Percentiles rank a stretch among this genome's conserved stretches.
Conservation (phyloP, 2,797 vertebrate species). For the Acestrorhynchus altus region DNA sequence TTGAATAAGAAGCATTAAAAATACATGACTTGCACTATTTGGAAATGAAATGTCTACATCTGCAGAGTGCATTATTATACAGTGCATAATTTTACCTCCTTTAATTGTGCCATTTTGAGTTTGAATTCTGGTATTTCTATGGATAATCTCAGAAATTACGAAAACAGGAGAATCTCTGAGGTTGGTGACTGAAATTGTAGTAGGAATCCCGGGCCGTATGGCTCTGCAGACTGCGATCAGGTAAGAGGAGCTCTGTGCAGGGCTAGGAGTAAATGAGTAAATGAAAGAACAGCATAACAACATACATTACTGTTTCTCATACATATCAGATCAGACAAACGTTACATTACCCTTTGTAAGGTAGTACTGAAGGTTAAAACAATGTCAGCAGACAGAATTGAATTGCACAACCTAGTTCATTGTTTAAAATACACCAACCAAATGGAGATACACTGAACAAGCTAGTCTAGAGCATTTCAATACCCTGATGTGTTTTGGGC, state of each 20-base stretch:
- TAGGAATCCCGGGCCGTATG: constrained; percentile 55
- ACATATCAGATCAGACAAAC: background rate
- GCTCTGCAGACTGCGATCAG: constrained; percentile 66
- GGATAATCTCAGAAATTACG: constrained; percentile 59
- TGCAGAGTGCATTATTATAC: background rate
- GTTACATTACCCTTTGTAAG: no score
- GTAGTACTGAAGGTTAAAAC: no score
- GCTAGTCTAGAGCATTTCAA: background rate
- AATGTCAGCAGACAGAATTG: no score
- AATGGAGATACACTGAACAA: no score
- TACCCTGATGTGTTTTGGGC: constrained; percentile 56
- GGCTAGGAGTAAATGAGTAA: constrained; percentile 27
- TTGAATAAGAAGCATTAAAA: constrained; percentile 36
- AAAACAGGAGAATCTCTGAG: constrained; percentile 50
- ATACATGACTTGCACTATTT: no score
- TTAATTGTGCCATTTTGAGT: constrained; percentile 22
- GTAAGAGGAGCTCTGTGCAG: constrained; percentile 58
- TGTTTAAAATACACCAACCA: no score
- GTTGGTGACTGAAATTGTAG: constrained; percentile 63
- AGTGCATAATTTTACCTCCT: constrained; percentile 61
- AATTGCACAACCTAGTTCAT: no score
- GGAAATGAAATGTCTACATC: background rate
- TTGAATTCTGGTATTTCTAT: constrained; percentile 42
- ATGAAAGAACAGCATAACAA: background rate
- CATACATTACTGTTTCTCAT: no score